Base-by-base conservation (phyloP, 2,113 vertebrate species). In the Myrmecobius fasciatus region DNA sequence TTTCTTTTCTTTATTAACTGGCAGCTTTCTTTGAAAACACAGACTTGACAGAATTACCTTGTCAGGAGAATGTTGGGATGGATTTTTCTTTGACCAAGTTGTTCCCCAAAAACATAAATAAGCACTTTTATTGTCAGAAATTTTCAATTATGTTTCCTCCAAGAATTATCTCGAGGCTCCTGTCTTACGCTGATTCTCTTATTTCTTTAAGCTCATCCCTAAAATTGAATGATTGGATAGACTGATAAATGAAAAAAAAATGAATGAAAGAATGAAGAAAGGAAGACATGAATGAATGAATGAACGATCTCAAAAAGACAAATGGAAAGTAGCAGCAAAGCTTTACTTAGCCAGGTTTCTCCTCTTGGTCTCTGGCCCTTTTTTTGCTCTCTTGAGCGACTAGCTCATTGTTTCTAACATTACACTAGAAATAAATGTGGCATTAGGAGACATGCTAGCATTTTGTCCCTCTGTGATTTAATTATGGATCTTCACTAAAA, bases 401-500 rank as follows among this genome's bases (percentile, higher is more conserved):
- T 22, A 89, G 93, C 56, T 90, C 83, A 91, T 60, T 56, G 49
- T 89, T 83, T 91, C 46, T 92, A 47, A n/a, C 0, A 0, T 97
- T 92, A 49, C 51, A 90, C 93, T 96, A n/a, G 51, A 97, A 97
- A 94, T 54, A 49, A 97, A 54, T 95, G 43, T 91, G 89, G 28
- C 92, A 53, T 2, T 92, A 0, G 25, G 0, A 47, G 91, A 67
- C 67, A 92, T 91, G 17, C 48, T 91, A 52, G 20, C 51, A 93
- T 96, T 95, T 97, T 91, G 0, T 90, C 92, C 8, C 46, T 47
- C 22, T 94, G 89, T 94, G 89, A 97, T 97, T 98, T 97, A 96
- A 98, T 98, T 97, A 92, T 47, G 97, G 97, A 92, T 95, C 95
- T 46, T 96, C 49, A 88, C 36, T 97, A 96, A 97, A 98, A 98